These are phyloP conservation scores for Troides aeacus DNA, from an alignment of 2,888 invertebrate species.

Conservation along the genomic window DNA sequence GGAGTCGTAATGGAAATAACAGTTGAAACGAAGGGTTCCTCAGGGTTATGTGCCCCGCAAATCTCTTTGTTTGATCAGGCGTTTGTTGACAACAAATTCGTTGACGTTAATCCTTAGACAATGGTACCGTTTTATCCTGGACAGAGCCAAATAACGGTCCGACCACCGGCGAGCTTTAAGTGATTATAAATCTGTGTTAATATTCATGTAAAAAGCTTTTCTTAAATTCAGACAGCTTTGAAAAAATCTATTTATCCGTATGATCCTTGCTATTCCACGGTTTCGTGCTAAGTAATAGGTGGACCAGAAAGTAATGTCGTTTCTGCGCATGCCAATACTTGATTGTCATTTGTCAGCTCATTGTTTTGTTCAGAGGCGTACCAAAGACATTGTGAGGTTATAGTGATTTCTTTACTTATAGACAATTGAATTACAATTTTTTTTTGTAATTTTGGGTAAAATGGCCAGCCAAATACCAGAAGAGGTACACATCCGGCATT, in stretches of 20 bases:
- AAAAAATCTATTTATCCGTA: conserved; percentile 44
- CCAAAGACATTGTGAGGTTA: no score
- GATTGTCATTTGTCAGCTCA: no score
- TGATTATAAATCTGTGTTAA: conserved; percentile 56
- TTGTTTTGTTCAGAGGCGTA: no score
- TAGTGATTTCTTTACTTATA: no score
- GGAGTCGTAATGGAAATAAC: conserved; percentile 57
- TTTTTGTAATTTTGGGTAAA: no score
- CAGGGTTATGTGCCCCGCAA: conserved; percentile 55
- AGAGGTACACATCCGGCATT: no score
- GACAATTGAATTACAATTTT: no score
- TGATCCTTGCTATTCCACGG: not conserved
- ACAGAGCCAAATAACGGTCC: conserved; percentile 52
- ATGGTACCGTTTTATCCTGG: conserved; percentile 68
- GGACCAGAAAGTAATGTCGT: no score
- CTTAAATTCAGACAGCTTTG: conserved; percentile 49
- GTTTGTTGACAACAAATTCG: conserved; percentile 77
- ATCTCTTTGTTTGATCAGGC: conserved; percentile 77
- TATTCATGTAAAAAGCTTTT: conserved; percentile 66
- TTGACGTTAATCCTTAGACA: conserved; percentile 78
- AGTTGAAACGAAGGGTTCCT: conserved; percentile 61
- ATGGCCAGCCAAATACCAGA: no score
- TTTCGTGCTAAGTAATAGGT: not conserved
- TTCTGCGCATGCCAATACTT: no score
- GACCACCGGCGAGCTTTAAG: conserved; percentile 56